Conservation (phyloP, 2,797 vertebrate species). For the Siniperca obscura region DNA sequence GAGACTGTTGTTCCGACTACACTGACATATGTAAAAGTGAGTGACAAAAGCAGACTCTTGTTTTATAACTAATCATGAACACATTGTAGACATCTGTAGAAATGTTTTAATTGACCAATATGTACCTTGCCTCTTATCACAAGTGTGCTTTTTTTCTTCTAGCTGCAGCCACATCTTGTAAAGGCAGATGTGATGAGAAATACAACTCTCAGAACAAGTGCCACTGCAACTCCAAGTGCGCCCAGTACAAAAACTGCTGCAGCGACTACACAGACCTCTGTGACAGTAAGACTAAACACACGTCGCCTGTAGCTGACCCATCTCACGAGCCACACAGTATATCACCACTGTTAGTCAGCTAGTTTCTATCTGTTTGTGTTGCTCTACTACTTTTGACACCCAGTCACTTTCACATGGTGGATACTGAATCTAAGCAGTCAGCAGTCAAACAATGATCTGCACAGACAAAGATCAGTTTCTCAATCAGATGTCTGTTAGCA, state of each 20-base stretch:
- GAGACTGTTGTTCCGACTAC: constrained; percentile 81
- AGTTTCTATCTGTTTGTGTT: constrained; percentile 20
- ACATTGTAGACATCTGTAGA: not conserved
- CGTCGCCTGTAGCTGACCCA: not conserved
- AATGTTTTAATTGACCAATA: not conserved
- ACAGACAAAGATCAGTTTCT: not conserved
- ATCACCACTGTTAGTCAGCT: not conserved
- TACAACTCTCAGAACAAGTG: constrained; percentile 76
- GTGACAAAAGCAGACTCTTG: not conserved
- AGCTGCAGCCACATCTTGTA: constrained; percentile 63
- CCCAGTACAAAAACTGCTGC: constrained; percentile 75
- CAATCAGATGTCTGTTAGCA: not conserved
- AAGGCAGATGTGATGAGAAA: constrained; percentile 71
- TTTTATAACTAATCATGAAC: not conserved
- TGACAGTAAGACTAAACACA: constrained; percentile 38
- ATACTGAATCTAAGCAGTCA: not conserved
- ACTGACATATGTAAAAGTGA: constrained; percentile 66
- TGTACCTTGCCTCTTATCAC: not conserved
- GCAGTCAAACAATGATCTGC: not conserved
- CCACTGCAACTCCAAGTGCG: constrained; percentile 79
- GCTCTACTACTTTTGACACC: constrained; percentile 6
- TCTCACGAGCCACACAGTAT: not conserved
- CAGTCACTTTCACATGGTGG: constrained; percentile 66
- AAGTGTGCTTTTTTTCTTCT: not conserved
- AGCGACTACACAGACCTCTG: constrained; percentile 70